Evolutionary conservation across 2,113 vertebrate species (phyloP).

Genomic region (Myrmecobius fasciatus): DNA sequence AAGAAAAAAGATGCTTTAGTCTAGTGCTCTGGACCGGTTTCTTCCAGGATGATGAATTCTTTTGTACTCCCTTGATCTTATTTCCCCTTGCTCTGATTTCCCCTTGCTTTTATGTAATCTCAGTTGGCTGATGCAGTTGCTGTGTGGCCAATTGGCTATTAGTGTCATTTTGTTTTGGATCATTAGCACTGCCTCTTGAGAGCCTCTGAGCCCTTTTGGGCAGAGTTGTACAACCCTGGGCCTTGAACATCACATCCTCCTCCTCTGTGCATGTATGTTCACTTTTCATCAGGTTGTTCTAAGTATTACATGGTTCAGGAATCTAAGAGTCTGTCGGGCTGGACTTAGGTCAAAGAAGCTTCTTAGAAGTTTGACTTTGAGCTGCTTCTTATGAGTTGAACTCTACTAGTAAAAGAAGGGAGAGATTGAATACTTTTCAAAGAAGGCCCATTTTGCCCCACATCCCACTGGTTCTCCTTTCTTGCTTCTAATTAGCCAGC

Average conservation of each 20-base stretch:
- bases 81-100: neutral
- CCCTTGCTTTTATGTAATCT: neutral
- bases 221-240: neutral
- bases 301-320: neutral
- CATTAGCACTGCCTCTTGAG: neutral
- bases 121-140: neutral
- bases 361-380: neutral
- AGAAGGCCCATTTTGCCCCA: neutral
- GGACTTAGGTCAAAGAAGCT: neutral
- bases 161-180: neutral
- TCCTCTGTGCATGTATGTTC: neutral
- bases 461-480: neutral
- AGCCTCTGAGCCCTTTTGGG: neutral
- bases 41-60: neutral
- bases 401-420: neutral
- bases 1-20: neutral
- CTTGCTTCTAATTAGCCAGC: conserved; percentile 14
- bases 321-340: neutral
- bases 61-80: neutral
- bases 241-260: neutral
- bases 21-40: neutral
- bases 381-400: neutral
- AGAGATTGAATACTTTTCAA: neutral
- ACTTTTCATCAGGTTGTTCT: neutral
- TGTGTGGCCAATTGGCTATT: neutral